phyloP scores from a whole-genome alignment of 2,113 vertebrate species.

The Tangachromis dhanisi region DNA sequence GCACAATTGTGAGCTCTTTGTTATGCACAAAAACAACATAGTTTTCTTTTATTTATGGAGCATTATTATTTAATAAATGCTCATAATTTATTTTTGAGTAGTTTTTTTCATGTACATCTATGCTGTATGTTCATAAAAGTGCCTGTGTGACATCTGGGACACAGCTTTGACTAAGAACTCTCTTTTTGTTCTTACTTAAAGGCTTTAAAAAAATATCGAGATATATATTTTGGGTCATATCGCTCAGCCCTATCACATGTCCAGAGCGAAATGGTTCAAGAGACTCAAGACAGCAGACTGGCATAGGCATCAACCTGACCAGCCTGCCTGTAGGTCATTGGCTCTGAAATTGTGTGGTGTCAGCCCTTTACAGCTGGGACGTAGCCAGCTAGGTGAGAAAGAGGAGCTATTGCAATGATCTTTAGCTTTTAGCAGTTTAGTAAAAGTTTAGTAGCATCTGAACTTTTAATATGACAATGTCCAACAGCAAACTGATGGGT shows the following conservation, averaged over 20 bases:
- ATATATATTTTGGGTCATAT: background rate
- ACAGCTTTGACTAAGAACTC: background rate
- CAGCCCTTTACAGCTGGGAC: background rate
- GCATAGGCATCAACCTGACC: background rate
- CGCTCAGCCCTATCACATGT: background rate
- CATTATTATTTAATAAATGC: background rate
- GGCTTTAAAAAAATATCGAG: background rate
- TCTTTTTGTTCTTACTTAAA: background rate
- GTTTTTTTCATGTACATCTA: background rate
- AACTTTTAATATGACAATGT: background rate
- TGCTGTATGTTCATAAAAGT: background rate
- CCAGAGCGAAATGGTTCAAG: background rate
- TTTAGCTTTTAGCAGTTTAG: background rate
- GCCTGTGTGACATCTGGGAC: background rate
- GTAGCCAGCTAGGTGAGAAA: background rate
- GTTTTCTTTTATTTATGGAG: background rate
- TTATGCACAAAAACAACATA: too few relatives aligned
- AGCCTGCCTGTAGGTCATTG: background rate
- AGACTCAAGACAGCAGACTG: background rate
- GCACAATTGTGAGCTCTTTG: too few relatives aligned
- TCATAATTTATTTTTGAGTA: background rate
- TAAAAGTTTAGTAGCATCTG: background rate
- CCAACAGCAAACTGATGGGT: background rate
- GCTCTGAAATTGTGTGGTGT: background rate
- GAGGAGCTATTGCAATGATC: background rate